These are phyloP conservation scores for Phyllostomus hastatus DNA, from an alignment of 2,113 vertebrate species.

Conservation along the genomic window DNA sequence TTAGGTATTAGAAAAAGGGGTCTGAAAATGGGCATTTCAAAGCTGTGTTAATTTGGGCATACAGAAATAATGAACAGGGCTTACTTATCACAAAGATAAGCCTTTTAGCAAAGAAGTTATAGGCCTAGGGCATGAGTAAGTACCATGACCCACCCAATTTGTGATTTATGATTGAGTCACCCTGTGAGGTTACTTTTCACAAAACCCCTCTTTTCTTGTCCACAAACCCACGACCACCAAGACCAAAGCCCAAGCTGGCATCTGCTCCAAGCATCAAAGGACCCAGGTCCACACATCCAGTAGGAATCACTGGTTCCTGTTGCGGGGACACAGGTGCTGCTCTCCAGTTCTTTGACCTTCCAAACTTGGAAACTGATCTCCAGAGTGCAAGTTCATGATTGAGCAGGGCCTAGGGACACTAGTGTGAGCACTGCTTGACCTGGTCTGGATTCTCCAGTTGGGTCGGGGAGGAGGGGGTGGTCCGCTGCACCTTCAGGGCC, in stretches of 20 bases:
- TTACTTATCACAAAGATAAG: background rate
- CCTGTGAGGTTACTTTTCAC: too few relatives aligned
- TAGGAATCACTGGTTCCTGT: background rate
- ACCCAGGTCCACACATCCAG: background rate
- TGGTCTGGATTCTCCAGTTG: background rate
- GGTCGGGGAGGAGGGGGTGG: background rate
- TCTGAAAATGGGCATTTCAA: too few relatives aligned
- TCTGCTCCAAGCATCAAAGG: background rate
- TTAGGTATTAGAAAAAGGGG: too few relatives aligned
- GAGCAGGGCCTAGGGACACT: background rate
- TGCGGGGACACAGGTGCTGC: background rate
- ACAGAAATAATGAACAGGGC: background rate
- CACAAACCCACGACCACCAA: background rate
- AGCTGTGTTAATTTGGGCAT: too few relatives aligned
- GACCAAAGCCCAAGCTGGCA: background rate
- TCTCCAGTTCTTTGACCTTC: background rate
- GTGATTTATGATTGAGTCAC: too few relatives aligned
- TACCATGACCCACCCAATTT: too few relatives aligned
- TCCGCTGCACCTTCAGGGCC: too few relatives aligned
- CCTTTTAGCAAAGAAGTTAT: too few relatives aligned
- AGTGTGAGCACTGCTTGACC: background rate
- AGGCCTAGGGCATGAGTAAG: too few relatives aligned
- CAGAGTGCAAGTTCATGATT: accelerated
- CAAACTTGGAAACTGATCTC: background rate
- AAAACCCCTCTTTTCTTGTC: too few relatives aligned